Conservation (phyloP, 2,888 invertebrate genomes). For the Incurvaria masculella region DNA sequence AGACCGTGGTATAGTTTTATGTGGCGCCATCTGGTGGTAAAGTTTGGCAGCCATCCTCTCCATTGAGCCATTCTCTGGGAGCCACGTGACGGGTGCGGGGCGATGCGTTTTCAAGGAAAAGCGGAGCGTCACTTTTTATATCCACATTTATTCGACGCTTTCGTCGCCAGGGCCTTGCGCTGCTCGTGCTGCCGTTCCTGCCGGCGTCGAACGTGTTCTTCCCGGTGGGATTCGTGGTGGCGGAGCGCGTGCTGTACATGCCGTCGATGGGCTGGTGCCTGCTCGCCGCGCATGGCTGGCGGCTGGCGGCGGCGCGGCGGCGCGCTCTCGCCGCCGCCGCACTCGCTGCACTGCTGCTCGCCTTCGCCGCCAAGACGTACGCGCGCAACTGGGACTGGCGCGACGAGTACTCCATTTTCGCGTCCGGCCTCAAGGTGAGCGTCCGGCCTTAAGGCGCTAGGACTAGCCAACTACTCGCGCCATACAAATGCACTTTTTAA, state of each 20-base stretch:
- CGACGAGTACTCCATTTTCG: conserved; percentile 90
- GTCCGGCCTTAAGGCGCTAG: no score
- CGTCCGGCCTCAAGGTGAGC: conserved; percentile 81
- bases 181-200: conserved; percentile 87
- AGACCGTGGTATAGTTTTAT: no score
- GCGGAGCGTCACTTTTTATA: neutral
- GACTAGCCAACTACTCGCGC: no score
- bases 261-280: conserved; percentile 98
- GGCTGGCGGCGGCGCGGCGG: conserved; percentile 62
- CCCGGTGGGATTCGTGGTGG: conserved; percentile 96
- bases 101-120: no score
- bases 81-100: neutral
- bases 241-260: conserved; percentile 92
- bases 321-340: conserved; percentile 64
- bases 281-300: conserved; percentile 85
- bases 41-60: no score
- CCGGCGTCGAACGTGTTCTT: conserved; percentile 97
- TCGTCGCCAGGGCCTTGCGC: conserved; percentile 71
- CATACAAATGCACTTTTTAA: no score
- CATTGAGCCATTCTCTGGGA: neutral
- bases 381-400: conserved; percentile 91
- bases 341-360: conserved; percentile 66
- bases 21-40: no score
- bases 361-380: conserved; percentile 84
- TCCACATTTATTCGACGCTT: conserved; percentile 10